phyloP scores from a whole-genome alignment of 2,113 vertebrate genomes.

The Cyphomyrus plagiostoma region DNA sequence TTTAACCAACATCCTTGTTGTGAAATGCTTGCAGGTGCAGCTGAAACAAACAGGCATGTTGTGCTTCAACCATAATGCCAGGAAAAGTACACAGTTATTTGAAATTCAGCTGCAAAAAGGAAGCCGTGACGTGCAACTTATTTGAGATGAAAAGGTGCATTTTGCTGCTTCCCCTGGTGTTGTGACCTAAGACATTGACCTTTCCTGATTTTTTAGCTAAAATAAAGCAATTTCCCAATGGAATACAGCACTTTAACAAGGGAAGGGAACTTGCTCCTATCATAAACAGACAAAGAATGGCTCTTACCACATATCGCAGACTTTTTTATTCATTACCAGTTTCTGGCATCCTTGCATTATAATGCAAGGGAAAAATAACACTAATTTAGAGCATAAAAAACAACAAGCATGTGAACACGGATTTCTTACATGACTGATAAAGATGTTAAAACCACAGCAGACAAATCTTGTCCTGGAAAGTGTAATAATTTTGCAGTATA shows the following conservation, averaged over 20 bases:
- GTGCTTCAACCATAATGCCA: neutral
- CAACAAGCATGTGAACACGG: neutral
- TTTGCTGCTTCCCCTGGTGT: neutral
- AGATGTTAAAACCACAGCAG: neutral
- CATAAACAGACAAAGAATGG: neutral
- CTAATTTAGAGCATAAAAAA: neutral
- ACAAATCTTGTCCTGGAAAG: neutral
- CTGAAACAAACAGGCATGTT: neutral
- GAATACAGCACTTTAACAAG: neutral
- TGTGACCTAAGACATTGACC: neutral
- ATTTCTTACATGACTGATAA: neutral
- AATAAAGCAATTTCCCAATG: neutral
- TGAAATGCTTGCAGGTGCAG: neutral
- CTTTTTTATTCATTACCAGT: neutral
- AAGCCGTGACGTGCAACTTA: neutral
- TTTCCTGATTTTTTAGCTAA: neutral
- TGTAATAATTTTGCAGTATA: neutral
- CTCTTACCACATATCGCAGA: neutral
- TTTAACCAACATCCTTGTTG: neutral
- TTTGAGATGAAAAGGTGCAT: neutral
- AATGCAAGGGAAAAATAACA: neutral
- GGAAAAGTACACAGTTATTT: neutral
- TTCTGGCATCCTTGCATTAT: neutral
- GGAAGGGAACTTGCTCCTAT: neutral
- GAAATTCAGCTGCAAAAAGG: neutral